A percentile compares a stretch with the other conserved stretches of the same genome.
Conservation (phyloP, 2,797 vertebrate genomes). For the Pseudochromis fuscus region DNA sequence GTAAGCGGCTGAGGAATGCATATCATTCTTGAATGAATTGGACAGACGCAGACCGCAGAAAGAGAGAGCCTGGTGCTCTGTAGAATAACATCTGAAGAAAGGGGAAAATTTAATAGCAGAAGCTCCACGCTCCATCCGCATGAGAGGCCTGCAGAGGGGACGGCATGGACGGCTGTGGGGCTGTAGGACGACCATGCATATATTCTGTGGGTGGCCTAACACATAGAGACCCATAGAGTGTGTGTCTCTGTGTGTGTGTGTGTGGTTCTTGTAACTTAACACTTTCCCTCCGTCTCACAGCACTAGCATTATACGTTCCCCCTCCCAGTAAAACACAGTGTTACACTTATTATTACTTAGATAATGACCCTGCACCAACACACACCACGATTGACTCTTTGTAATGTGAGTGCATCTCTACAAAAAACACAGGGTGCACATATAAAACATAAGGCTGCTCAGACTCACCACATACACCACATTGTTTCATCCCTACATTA, state of each 20-base stretch:
- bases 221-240: slow-evolving; percentile 14
- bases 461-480: slow-evolving; percentile 1
- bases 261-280: slow-evolving; percentile 40
- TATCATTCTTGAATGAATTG: slow-evolving; percentile 73
- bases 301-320: slow-evolving; percentile 25
- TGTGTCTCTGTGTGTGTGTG: not conserved
- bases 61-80: slow-evolving; percentile 63
- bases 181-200: slow-evolving; percentile 14
- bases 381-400: slow-evolving; percentile 11
- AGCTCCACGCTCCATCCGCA: slow-evolving; percentile 18
- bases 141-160: slow-evolving; percentile 36
- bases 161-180: slow-evolving; percentile 22
- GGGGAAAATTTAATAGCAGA: slow-evolving; percentile 56
- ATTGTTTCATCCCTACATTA: not conserved
- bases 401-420: slow-evolving; percentile 4
- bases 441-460: slow-evolving; percentile 3
- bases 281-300: slow-evolving; percentile 14
- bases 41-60: slow-evolving; percentile 66
- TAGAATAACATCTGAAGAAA: slow-evolving; percentile 68
- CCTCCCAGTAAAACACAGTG: slow-evolving; percentile 4
- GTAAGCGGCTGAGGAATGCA: slow-evolving; percentile 64
- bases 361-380: slow-evolving; percentile 29
- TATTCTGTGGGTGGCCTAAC: slow-evolving; percentile 59
- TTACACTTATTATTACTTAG: slow-evolving; percentile 42
- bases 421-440: slow-evolving; percentile 15